Evolutionary conservation across 2,113 vertebrate species (phyloP).

Genomic region (Gambusia holbrooki): DNA sequence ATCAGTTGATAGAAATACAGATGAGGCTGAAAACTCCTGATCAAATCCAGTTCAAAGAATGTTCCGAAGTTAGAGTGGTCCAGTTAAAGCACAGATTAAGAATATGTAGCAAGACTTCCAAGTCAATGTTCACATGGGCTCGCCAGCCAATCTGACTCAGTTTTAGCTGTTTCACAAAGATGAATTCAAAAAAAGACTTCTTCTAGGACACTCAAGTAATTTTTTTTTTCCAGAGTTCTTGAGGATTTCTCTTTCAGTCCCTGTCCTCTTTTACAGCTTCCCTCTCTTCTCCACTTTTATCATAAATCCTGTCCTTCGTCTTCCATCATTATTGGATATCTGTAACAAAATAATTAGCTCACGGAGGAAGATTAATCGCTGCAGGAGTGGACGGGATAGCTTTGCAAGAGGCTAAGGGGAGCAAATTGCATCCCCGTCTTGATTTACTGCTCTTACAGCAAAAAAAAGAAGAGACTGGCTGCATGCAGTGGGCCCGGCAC

Average conservation of each 20-base stretch:
- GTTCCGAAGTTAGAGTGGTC: background rate
- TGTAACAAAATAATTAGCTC: conserved; percentile 86
- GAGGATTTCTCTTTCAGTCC: background rate
- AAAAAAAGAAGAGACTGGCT: conserved; percentile 49
- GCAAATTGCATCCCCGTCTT: conserved; percentile 79
- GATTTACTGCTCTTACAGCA: conserved; percentile 78
- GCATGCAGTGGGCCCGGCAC: conserved; percentile 39
- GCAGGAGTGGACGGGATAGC: conserved; percentile 81
- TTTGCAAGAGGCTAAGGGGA: conserved; percentile 84
- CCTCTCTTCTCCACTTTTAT: conserved; percentile 72
- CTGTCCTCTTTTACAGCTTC: conserved; percentile 63
- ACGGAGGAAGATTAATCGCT: conserved; percentile 81
- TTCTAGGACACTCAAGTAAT: background rate
- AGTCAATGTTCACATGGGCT: background rate
- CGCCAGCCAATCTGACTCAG: background rate
- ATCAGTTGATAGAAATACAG: background rate
- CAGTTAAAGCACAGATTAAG: background rate
- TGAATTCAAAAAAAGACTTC: background rate
- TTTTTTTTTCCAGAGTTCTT: conserved; percentile 17
- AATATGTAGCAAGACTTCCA: background rate
- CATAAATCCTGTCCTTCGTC: conserved; percentile 79
- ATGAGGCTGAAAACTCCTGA: background rate
- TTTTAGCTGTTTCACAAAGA: background rate
- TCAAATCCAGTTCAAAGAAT: background rate
- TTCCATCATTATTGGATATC: conserved; percentile 85